Base-by-base conservation (phyloP, 1,140 invertebrate species). In the Mya arenaria region DNA sequence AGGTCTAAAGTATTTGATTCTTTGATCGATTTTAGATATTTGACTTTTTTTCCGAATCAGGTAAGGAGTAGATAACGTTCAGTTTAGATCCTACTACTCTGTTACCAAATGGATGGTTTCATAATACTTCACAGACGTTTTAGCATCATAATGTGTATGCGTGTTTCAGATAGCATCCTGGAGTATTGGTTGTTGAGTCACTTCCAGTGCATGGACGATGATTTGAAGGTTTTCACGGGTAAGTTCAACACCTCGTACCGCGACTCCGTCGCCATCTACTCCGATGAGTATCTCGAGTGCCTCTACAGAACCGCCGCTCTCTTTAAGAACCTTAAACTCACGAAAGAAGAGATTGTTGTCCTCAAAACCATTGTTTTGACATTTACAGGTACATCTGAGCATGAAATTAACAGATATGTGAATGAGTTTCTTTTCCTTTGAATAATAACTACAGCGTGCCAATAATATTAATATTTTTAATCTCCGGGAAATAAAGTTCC, bases 131-230 rank as follows among this genome's bases (percentile, higher is more conserved):
- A n/a, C n/a, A n/a, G n/a, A n/a, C n/a, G n/a, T n/a, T n/a, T n/a
- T n/a, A n/a, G n/a, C n/a, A n/a, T n/a, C n/a, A n/a, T n/a, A n/a
- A n/a, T n/a, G n/a, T n/a, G n/a, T n/a, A n/a, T n/a, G n/a, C n/a
- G n/a, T n/a, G 3, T 69, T 48, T 28, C 41, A 69, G 66, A 69
- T 44, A 48, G 66, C n/a, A 0, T 48, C 15, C 41, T 48, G 23
- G 66, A 69, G 41, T 69, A 52, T 32, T 69, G 66, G 66, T 52
- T 69, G 23, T 48, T 69, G 25, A 48, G 66, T 30, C 66, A 69
- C 25, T 48, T 41, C 30, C 39, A 69, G 5, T 69, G 66, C 36
- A 52, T 69, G 4, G 66, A 69, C 36, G 17, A 41, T n/a, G 66
- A 69, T 15, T n/a, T 69, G 10, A 48, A 48, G 30, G 66, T 69